A percentile compares a stretch with the other conserved stretches of the same genome.
phyloP scores from a whole-genome alignment of 2,797 vertebrate genomes.

The Hemibagrus guttatus region DNA sequence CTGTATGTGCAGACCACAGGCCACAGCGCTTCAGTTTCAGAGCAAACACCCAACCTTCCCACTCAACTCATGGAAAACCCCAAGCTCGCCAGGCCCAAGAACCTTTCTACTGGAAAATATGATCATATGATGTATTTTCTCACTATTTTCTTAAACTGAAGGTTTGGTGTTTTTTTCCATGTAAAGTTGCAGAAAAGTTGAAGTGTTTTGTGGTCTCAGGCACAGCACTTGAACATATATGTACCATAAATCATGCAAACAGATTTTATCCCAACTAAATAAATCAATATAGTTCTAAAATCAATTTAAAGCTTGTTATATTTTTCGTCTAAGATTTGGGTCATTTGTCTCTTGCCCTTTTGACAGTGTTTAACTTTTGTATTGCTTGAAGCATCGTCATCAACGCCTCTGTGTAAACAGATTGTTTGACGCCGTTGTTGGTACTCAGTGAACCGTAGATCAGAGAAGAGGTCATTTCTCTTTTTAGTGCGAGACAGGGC shows the following conservation, averaged over 20 bases:
- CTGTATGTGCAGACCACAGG: constrained; percentile 46
- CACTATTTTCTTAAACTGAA: constrained; percentile 26
- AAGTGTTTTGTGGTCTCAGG: constrained; percentile 7
- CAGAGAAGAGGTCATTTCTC: constrained; percentile 25
- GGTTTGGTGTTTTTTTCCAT: not conserved
- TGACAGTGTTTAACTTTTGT: not conserved
- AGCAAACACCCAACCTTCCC: constrained; percentile 45
- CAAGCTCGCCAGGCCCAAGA: constrained; percentile 31
- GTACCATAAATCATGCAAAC: constrained; percentile 14
- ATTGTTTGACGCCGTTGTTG: constrained; percentile 12
- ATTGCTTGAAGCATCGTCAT: not conserved
- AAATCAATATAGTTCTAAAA: not conserved
- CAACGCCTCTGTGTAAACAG: not conserved
- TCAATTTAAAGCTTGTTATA: not conserved
- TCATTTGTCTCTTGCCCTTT: not conserved
- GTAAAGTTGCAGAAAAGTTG: not conserved
- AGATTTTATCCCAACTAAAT: constrained; percentile 11
- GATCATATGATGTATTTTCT: constrained; percentile 35
- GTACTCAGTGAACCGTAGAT: constrained; percentile 8
- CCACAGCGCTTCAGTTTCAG: constrained; percentile 44
- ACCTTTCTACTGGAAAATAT: constrained; percentile 50
- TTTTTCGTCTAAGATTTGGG: not conserved
- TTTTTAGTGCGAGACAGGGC: constrained; percentile 8
- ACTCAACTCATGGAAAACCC: constrained; percentile 56
- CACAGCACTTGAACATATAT: constrained; percentile 17